Percentiles rank a stretch among this genome's conserved stretches.
Evolutionary conservation across 1,140 invertebrate species (phyloP).

Genomic region (Spodoptera frugiperda): DNA sequence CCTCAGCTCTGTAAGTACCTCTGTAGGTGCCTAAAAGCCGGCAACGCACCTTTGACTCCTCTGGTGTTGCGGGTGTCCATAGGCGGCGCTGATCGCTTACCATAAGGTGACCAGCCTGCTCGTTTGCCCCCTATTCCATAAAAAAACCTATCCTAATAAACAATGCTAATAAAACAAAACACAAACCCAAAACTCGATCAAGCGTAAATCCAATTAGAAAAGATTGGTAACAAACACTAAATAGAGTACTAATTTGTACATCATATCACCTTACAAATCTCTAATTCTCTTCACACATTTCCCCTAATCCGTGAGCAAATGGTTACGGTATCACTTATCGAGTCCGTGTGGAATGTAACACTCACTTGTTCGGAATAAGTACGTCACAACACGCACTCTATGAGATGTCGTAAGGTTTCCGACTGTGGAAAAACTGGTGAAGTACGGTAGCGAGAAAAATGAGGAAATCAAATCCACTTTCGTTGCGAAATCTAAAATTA

Average conservation of each 20-base stretch:
- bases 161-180: background rate
- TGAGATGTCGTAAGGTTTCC: conserved; percentile 49
- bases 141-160: no score
- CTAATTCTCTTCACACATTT: conserved; percentile 34
- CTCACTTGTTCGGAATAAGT: conserved; percentile 36
- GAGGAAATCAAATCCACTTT: conserved; percentile 50
- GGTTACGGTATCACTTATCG: conserved; percentile 12
- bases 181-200: background rate
- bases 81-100: no score
- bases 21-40: no score
- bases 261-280: conserved; percentile 7
- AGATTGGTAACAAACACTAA: background rate
- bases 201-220: background rate
- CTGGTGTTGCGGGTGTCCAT: no score
- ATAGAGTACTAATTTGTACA: background rate
- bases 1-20: no score
- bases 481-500: conserved; percentile 40
- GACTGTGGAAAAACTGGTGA: conserved; percentile 37
- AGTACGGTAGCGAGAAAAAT: conserved; percentile 42
- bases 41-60: no score
- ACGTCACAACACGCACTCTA: background rate
- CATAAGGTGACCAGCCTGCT: no score
- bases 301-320: conserved; percentile 26
- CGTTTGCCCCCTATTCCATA: no score
- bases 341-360: conserved; percentile 28